Conservation (phyloP, 2,113 vertebrate species). For the Chaenocephalus aceratus region DNA sequence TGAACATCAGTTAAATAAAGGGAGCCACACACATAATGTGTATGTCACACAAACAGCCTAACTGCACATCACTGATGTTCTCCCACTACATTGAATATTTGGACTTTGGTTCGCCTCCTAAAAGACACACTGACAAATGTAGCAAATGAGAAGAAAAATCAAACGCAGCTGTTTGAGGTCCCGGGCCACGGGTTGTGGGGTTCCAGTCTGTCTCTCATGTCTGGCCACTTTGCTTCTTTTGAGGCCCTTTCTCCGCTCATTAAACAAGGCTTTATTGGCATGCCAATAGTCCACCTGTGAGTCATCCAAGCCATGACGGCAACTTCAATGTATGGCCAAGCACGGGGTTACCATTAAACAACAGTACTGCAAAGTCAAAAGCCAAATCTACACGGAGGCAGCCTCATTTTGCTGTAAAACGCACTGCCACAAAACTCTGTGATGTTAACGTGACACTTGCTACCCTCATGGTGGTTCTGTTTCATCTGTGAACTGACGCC, state of each 20-base stretch:
- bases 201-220: slow-evolving; percentile 47
- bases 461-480: slow-evolving; percentile 38
- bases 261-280: slow-evolving; percentile 67
- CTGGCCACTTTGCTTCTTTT: slow-evolving; percentile 43
- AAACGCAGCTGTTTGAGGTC: slow-evolving; percentile 70
- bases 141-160: slow-evolving; percentile 65
- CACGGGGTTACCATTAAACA: slow-evolving; percentile 47
- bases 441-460: slow-evolving; percentile 26
- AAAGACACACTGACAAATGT: slow-evolving; percentile 59
- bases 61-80: neutral
- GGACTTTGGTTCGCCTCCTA: slow-evolving; percentile 44
- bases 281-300: slow-evolving; percentile 67
- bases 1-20: neutral
- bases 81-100: slow-evolving; percentile 27
- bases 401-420: slow-evolving; percentile 45
- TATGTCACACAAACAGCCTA: neutral
- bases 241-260: slow-evolving; percentile 50
- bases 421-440: slow-evolving; percentile 2
- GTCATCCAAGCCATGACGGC: slow-evolving; percentile 38
- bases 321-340: slow-evolving; percentile 41
- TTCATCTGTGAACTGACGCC: slow-evolving; percentile 48
- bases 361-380: slow-evolving; percentile 21
- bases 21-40: slow-evolving; percentile 3
- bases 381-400: neutral
- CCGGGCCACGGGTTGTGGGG: slow-evolving; percentile 30